A percentile compares a stretch with the other conserved stretches of the same genome.
Evolutionary conservation across 2,797 vertebrate species (phyloP).

Genomic region (Neosilurus hyrtlii): DNA sequence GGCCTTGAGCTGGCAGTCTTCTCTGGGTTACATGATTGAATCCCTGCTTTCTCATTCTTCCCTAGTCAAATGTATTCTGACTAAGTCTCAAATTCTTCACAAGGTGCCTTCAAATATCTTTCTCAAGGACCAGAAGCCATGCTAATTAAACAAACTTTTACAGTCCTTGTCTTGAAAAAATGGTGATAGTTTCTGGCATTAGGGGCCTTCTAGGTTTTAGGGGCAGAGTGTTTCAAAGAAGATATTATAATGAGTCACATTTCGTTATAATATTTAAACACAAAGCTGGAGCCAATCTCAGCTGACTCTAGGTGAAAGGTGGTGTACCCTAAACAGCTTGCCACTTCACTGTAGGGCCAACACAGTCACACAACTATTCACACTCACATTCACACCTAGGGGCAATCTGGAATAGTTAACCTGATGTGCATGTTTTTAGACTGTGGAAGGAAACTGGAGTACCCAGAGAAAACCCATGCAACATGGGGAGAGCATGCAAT

Average conservation of each 20-base stretch:
- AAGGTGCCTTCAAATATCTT: conserved; percentile 6
- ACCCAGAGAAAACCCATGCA: too few relatives aligned
- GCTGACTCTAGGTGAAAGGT: too few relatives aligned
- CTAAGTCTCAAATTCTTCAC: not conserved
- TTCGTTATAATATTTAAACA: not conserved
- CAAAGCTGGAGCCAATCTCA: not conserved
- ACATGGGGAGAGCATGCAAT: too few relatives aligned
- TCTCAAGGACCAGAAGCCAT: conserved; percentile 10
- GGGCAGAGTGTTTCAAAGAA: not conserved
- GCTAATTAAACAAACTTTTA: conserved; percentile 26
- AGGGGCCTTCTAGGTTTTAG: not conserved
- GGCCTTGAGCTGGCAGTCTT: conserved; percentile 65
- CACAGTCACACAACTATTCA: too few relatives aligned
- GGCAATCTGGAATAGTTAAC: too few relatives aligned
- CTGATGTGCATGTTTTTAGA: too few relatives aligned
- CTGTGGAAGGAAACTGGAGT: too few relatives aligned
- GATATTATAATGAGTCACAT: not conserved
- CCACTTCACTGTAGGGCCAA: too few relatives aligned
- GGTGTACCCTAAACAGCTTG: too few relatives aligned
- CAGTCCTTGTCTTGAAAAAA: not conserved
- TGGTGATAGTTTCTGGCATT: not conserved
- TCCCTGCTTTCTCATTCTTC: conserved; percentile 10
- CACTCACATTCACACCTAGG: too few relatives aligned
- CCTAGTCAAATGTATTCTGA: conserved; percentile 10
- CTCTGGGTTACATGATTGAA: conserved; percentile 58